phyloP scores from a whole-genome alignment of 2,113 vertebrate species.

The Spilogale gracilis region DNA sequence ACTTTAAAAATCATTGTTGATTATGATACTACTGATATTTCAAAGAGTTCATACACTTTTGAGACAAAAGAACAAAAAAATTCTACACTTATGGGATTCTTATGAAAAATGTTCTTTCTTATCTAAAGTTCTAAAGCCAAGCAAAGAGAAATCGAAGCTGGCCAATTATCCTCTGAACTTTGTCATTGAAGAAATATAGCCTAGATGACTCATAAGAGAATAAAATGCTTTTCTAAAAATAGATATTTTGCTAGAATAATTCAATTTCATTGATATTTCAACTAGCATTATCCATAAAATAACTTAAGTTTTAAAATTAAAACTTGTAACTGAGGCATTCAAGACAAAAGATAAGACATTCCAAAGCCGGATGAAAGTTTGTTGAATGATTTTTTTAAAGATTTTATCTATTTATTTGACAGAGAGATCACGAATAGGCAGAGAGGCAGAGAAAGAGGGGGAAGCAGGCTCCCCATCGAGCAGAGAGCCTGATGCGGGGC shows the following conservation, averaged over 20 bases:
- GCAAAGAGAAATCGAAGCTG: background rate
- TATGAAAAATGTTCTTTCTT: background rate
- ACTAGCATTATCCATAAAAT: background rate
- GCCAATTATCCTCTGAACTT: background rate
- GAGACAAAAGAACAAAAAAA: slow-evolving; percentile 11
- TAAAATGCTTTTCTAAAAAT: background rate
- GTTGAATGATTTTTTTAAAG: background rate
- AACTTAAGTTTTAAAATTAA: background rate
- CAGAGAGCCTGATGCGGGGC: too few species aligned
- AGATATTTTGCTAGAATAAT: background rate
- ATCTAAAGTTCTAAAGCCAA: background rate
- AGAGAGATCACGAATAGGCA: too few species aligned
- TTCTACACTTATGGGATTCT: background rate
- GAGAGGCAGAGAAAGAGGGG: too few species aligned
- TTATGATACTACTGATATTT: slow-evolving; percentile 24
- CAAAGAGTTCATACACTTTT: background rate
- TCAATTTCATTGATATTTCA: background rate
- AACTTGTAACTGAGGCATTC: background rate
- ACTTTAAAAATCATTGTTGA: background rate
- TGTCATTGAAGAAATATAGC: background rate
- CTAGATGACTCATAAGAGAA: background rate
- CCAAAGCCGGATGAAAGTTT: background rate
- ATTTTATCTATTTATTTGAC: too few species aligned
- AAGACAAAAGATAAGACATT: slow-evolving; percentile 9
- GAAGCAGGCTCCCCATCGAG: too few species aligned